A percentile compares a stretch with the other conserved stretches of the same genome.
These are phyloP conservation scores for Lethenteron camtschaticum DNA, from an alignment of 2,113 vertebrate species.

Conservation along the genomic window DNA sequence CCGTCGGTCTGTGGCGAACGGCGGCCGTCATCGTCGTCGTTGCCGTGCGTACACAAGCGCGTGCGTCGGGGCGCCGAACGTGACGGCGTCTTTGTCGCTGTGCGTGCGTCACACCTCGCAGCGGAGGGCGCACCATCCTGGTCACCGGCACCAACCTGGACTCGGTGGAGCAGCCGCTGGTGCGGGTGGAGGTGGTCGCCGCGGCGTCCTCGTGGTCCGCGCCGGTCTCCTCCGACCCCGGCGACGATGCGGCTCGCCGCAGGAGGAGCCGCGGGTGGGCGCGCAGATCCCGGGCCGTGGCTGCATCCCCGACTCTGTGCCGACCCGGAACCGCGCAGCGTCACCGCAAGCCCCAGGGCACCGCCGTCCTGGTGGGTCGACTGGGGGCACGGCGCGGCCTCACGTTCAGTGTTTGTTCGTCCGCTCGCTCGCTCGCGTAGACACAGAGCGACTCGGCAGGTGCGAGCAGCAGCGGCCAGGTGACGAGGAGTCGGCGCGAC, in stretches of 20 bases:
- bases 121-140: conserved; percentile 38
- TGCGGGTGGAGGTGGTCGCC: conserved; percentile 18
- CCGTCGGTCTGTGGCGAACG: no score
- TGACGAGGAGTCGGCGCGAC: no score
- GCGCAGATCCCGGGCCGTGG: background rate
- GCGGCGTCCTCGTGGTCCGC: background rate
- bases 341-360: background rate
- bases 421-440: no score
- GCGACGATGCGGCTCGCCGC: background rate
- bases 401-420: no score
- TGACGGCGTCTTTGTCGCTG: no score
- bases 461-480: no score
- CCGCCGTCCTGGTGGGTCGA: background rate
- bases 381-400: no score
- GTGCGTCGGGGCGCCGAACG: no score
- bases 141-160: conserved; percentile 42
- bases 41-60: no score
- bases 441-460: no score
- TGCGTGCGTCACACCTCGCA: conserved; percentile 10
- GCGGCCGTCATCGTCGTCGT: no score
- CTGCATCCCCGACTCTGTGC: background rate
- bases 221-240: background rate
- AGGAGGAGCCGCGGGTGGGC: background rate
- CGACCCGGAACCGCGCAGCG: background rate
- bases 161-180: conserved; percentile 35